Conservation (phyloP, 2,797 vertebrate species). For the Gorsachius magnificus region DNA sequence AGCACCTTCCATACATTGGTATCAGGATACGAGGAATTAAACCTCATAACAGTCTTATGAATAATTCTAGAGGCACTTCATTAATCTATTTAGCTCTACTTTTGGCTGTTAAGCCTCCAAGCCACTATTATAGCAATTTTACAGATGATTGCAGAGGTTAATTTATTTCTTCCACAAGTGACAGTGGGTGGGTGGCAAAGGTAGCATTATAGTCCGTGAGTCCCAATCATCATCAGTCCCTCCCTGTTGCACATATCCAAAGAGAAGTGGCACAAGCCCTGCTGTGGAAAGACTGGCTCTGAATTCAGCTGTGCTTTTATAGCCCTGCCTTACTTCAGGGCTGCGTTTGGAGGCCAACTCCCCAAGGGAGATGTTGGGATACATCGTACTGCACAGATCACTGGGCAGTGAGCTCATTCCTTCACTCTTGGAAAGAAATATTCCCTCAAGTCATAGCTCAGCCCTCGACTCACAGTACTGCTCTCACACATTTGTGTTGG, state of each 20-base stretch:
- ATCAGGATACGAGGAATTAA: background rate
- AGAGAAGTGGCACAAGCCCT: background rate
- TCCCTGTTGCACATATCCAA: background rate
- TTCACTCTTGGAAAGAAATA: background rate
- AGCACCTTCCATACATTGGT: background rate
- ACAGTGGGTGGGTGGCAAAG: constrained; percentile 23
- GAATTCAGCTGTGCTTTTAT: background rate
- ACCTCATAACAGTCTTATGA: background rate
- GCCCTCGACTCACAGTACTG: background rate
- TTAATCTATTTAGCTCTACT: constrained; percentile 42
- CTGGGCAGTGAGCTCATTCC: background rate
- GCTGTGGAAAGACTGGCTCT: background rate
- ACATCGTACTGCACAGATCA: background rate
- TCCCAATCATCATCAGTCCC: background rate
- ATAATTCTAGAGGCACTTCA: constrained; percentile 1
- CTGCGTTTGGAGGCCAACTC: background rate
- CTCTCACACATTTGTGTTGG: background rate
- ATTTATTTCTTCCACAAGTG: constrained; percentile 28
- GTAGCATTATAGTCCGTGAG: background rate
- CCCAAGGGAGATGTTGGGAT: background rate
- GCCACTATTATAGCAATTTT: constrained; percentile 38
- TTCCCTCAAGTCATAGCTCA: background rate
- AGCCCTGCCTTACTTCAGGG: background rate
- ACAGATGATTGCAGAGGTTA: constrained; percentile 59
- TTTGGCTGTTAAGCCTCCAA: constrained; percentile 5